phyloP scores from a whole-genome alignment of 2,888 invertebrate genomes.

The Meiosimyza decipiens region DNA sequence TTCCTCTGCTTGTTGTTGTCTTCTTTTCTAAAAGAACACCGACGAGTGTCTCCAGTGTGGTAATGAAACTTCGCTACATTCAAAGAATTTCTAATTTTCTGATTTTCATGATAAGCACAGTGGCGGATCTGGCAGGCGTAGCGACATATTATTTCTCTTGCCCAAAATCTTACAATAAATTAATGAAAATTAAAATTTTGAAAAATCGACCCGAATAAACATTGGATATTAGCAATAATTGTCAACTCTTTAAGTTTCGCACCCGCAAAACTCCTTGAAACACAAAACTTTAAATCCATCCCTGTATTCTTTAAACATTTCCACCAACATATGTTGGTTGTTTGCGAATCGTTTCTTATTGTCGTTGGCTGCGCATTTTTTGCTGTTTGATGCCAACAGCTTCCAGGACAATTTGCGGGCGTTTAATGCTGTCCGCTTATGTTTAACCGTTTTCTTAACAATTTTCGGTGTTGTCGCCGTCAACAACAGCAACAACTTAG shows the following conservation, averaged over 20 bases:
- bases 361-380: background rate
- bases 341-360: background rate
- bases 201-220: no score
- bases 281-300: no score
- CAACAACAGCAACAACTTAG: no score
- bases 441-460: slow-evolving; percentile 1
- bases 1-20: background rate
- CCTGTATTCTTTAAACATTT: no score
- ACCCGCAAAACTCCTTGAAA: no score
- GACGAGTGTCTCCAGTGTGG: slow-evolving; percentile 10
- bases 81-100: slow-evolving; percentile 27
- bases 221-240: no score
- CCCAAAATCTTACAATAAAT: no score
- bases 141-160: no score
- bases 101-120: background rate
- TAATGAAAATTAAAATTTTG: no score
- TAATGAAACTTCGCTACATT: slow-evolving; percentile 27
- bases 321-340: no score
- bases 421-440: slow-evolving; percentile 16
- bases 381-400: slow-evolving; percentile 11
- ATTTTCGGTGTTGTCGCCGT: background rate
- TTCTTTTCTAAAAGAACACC: background rate
- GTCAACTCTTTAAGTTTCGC: no score
- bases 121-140: no score
- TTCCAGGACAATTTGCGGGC: slow-evolving; percentile 24